Conservation (phyloP, 2,888 invertebrate genomes). For the Pyrrhosoma nymphula region DNA sequence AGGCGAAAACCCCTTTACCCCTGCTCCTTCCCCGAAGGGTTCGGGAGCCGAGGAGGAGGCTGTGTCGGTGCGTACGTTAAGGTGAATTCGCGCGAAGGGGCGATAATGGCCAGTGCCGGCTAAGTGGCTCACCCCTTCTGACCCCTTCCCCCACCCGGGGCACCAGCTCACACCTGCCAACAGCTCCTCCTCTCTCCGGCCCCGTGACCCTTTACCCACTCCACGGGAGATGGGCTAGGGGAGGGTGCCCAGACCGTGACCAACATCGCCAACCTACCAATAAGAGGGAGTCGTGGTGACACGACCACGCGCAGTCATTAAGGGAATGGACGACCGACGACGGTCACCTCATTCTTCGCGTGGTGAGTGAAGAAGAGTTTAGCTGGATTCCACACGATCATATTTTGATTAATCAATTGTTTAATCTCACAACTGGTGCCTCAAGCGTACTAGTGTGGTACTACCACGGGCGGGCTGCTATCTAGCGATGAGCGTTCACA, state of each 20-base stretch:
- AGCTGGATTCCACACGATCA: too few relatives aligned
- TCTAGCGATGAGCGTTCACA: too few relatives aligned
- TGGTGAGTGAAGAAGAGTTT: too few relatives aligned
- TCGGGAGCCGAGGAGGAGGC: not conserved
- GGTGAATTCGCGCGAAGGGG: not conserved
- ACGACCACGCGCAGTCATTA: not conserved
- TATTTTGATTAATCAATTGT: too few relatives aligned
- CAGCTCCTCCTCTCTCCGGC: not conserved
- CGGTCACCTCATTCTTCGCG: not conserved
- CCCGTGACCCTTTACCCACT: too few relatives aligned
- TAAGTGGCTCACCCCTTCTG: not conserved
- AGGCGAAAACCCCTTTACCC: not conserved
- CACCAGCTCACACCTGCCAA: not conserved
- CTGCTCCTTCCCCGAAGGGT: not conserved
- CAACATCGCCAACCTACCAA: not conserved
- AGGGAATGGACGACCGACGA: not conserved
- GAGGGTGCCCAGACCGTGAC: not conserved
- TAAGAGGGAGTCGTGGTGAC: not conserved
- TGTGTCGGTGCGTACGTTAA: not conserved
- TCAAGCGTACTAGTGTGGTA: too few relatives aligned
- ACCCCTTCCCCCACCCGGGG: not conserved
- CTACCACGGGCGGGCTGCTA: too few relatives aligned
- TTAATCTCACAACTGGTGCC: too few relatives aligned
- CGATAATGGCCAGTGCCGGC: not conserved
- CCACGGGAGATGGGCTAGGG: too few relatives aligned